Percentiles rank a stretch among this genome's conserved stretches.
Evolutionary conservation across 2,888 invertebrate genomes (phyloP).

Genomic region (Rugalucina vietnamica): DNA sequence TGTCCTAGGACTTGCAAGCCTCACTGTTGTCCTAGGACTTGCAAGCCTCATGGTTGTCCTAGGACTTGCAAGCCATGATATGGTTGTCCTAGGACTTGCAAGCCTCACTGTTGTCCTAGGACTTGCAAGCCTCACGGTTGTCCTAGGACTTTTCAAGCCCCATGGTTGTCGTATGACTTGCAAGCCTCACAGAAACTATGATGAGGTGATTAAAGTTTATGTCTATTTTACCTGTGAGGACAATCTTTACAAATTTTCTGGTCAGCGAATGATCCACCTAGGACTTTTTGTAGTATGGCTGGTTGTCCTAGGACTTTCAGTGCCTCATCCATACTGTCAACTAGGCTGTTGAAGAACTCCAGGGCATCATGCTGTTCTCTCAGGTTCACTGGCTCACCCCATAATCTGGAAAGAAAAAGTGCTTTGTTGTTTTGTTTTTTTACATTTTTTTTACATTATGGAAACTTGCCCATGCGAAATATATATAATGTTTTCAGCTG

Average conservation of each 20-base stretch:
- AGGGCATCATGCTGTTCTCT: conserved; percentile 99
- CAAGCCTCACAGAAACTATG: too few species aligned
- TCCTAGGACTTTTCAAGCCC: conserved; percentile 98
- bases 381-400: conserved; percentile 98
- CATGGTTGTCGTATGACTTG: too few species aligned
- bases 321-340: conserved; percentile 98
- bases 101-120: conserved; percentile 98
- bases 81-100: conserved; percentile 93
- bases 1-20: conserved; percentile 91
- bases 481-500: too few species aligned
- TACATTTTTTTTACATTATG: too few species aligned
- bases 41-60: conserved; percentile 98
- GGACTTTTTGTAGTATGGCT: conserved; percentile 87
- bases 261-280: conserved; percentile 98
- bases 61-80: conserved; percentile 88
- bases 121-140: conserved; percentile 99
- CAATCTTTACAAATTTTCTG: conserved; percentile 99
- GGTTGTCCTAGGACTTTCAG: conserved; percentile 93
- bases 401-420: conserved; percentile 87
- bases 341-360: conserved; percentile 98
- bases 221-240: conserved; percentile 93
- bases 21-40: conserved; percentile 88
- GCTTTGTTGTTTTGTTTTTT: too few species aligned
- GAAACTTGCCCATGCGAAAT: too few species aligned
- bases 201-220: too few species aligned